These are phyloP conservation scores for Antedon mediterranea DNA, from an alignment of 53 echinoderm and acorn worm genomes.

Conservation along the genomic window DNA sequence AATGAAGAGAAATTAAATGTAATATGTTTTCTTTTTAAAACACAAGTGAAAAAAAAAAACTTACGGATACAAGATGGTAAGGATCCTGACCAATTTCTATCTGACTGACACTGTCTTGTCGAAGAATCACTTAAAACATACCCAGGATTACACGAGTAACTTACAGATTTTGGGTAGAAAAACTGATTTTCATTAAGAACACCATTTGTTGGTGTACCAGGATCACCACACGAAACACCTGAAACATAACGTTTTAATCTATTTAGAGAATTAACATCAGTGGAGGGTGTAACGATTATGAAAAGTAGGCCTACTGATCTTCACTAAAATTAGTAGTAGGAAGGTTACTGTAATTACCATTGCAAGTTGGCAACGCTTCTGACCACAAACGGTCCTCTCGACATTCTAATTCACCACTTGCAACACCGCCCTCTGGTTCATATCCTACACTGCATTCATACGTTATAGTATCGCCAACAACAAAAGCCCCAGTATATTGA, in stretches of 20 bases:
- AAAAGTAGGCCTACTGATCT: no score
- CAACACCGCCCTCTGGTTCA: background rate
- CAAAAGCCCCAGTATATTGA: background rate
- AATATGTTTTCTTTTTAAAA: no score
- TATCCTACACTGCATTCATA: background rate
- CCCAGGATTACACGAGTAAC: background rate
- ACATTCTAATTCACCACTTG: background rate
- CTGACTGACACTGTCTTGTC: background rate
- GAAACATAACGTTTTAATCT: no score
- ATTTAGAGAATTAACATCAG: no score
- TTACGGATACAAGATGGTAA: background rate
- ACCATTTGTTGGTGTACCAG: background rate
- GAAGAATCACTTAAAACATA: background rate
- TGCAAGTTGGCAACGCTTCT: background rate
- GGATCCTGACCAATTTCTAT: background rate
- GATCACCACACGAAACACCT: background rate
- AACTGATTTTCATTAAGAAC: background rate
- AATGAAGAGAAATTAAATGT: no score
- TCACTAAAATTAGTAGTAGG: no score
- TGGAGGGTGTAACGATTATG: no score
- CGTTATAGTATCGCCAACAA: background rate
- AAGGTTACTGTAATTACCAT: background rate
- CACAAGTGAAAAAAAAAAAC: no score
- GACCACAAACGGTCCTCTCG: background rate
- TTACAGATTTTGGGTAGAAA: background rate